These are phyloP conservation scores for Rhipidura dahli DNA, from an alignment of 2,113 vertebrate species.

Conservation along the genomic window DNA sequence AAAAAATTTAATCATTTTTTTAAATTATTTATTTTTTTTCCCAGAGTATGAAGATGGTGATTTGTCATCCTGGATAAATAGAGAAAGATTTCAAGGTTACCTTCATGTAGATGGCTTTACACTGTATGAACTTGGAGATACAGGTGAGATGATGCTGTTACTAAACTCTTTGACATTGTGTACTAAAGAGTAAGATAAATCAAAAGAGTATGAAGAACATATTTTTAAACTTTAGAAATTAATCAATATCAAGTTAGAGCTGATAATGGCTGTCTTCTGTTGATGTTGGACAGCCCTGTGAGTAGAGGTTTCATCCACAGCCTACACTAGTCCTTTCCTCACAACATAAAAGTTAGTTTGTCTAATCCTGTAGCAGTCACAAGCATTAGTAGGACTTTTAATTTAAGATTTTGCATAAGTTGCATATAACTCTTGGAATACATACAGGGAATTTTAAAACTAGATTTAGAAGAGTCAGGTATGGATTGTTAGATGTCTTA, in stretches of 20 bases:
- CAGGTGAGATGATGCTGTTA: conserved; percentile 73
- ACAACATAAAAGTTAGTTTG: background rate
- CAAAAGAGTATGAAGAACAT: background rate
- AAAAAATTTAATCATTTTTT: background rate
- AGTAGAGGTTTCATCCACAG: background rate
- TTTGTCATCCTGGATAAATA: conserved; percentile 91
- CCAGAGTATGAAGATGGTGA: conserved; percentile 93
- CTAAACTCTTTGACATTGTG: background rate
- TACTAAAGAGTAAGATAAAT: background rate
- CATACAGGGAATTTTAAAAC: background rate
- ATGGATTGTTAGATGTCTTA: background rate
- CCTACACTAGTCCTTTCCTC: background rate
- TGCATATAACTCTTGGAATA: background rate
- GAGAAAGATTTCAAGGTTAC: conserved; percentile 93
- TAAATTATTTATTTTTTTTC: too few relatives aligned
- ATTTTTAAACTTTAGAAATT: background rate
- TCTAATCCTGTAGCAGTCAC: background rate
- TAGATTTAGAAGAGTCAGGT: background rate
- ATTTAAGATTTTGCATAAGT: background rate
- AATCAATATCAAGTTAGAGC: background rate
- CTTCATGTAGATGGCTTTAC: conserved; percentile 92
- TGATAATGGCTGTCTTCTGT: background rate
- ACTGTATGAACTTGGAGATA: conserved; percentile 95
- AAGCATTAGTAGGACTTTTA: background rate
- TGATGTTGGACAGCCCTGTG: background rate